Evolutionary conservation across 1,140 invertebrate genomes (phyloP).

Genomic region (Papilio helenus): DNA sequence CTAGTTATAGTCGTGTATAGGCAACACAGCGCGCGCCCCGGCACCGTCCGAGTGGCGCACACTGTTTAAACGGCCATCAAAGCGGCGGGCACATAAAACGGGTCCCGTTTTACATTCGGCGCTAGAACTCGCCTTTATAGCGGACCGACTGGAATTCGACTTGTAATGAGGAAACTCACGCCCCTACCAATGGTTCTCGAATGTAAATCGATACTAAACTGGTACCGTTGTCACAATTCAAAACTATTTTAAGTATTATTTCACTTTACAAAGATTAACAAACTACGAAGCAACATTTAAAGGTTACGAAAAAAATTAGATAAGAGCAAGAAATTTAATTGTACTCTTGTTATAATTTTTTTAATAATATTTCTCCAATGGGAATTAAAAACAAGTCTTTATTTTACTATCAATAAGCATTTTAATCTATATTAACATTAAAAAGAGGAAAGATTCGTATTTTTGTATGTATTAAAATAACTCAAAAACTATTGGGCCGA

Average conservation of each 20-base stretch:
- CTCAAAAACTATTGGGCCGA: too few species aligned
- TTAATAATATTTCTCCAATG: too few species aligned
- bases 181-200: constrained; percentile 46
- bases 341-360: too few species aligned
- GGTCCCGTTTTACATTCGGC: constrained; percentile 72
- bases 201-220: constrained; percentile 23
- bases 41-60: constrained; percentile 46
- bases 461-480: too few species aligned
- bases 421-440: too few species aligned
- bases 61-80: constrained; percentile 68
- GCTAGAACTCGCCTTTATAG: constrained; percentile 64
- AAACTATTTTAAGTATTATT: not conserved
- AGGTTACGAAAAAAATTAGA: too few species aligned
- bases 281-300: too few species aligned
- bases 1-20: constrained; percentile 13
- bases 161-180: constrained; percentile 68
- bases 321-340: too few species aligned
- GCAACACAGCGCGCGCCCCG: constrained; percentile 15
- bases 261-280: not conserved
- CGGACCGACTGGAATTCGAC: constrained; percentile 64
- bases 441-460: too few species aligned
- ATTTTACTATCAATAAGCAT: too few species aligned
- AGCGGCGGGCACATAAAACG: constrained; percentile 69
- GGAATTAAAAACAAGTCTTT: too few species aligned
- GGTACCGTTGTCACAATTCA: not conserved